These are phyloP conservation scores for Masnerella sp. DNA, from an alignment of 2,888 invertebrate genomes.

Conservation along the genomic window DNA sequence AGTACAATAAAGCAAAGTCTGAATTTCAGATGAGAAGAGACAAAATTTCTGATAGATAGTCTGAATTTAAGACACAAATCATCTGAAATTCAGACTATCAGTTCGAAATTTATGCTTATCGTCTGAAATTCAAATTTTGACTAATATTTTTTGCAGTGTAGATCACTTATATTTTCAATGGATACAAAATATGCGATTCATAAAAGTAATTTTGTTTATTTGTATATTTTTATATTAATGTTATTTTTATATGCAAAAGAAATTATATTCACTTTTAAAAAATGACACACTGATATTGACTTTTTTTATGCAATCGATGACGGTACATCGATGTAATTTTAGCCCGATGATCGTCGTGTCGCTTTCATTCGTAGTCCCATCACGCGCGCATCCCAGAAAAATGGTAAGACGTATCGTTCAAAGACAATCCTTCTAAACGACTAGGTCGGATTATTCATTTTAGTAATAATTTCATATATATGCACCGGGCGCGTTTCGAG, in stretches of 20 bases:
- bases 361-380: conserved; percentile 47
- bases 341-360: conserved; percentile 47
- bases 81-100: too few species aligned
- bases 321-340: conserved; percentile 57
- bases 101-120: too few species aligned
- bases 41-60: too few species aligned
- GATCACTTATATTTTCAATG: too few species aligned
- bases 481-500: neutral
- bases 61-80: too few species aligned
- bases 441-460: conserved; percentile 17
- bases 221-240: neutral
- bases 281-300: neutral
- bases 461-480: conserved; percentile 15
- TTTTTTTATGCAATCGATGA: conserved; percentile 67
- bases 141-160: too few species aligned
- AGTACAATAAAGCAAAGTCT: too few species aligned
- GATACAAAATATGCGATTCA: too few species aligned
- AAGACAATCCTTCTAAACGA: conserved; percentile 17
- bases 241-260: neutral
- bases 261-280: neutral
- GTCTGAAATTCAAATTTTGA: too few species aligned
- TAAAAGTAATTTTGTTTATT: too few species aligned
- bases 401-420: conserved; percentile 13
- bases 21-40: too few species aligned
- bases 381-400: conserved; percentile 66